These are phyloP conservation scores for Phytoseiulus persimilis DNA, from an alignment of 2,888 invertebrate genomes.

Conservation along the genomic window DNA sequence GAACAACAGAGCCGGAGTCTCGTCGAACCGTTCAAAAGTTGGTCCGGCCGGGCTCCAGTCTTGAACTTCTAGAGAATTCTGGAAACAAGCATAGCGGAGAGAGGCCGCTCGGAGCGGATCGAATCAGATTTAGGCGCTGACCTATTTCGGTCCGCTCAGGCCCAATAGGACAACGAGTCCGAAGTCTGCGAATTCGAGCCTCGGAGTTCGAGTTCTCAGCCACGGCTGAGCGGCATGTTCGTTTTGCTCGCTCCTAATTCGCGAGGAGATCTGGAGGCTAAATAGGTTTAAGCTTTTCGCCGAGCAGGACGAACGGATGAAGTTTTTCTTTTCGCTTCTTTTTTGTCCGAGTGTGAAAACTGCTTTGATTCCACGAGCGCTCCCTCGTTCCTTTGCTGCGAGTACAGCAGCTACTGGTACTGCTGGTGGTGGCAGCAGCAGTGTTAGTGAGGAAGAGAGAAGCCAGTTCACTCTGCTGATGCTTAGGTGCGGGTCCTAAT, in stretches of 20 bases:
- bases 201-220: not conserved
- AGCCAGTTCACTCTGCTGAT: not conserved
- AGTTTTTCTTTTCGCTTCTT: not conserved
- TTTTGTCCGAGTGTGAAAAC: slow-evolving; percentile 38
- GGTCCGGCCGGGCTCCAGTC: too few relatives aligned
- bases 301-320: slow-evolving; percentile 17
- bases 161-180: too few relatives aligned
- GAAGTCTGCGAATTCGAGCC: not conserved
- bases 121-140: too few relatives aligned
- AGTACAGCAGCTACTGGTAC: not conserved
- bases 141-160: too few relatives aligned
- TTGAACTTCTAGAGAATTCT: too few relatives aligned
- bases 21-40: too few relatives aligned
- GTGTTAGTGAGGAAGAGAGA: not conserved
- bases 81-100: too few relatives aligned
- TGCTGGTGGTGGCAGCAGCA: not conserved
- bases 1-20: too few relatives aligned
- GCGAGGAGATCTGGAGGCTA: slow-evolving; percentile 11
- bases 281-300: slow-evolving; percentile 37
- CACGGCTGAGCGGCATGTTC: not conserved
- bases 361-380: not conserved
- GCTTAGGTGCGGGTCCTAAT: slow-evolving; percentile 29
- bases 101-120: too few relatives aligned
- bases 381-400: not conserved
- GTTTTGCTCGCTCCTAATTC: not conserved